These are phyloP conservation scores for Hesperophylax magnus DNA, from an alignment of 1,140 invertebrate genomes.

Conservation along the genomic window DNA sequence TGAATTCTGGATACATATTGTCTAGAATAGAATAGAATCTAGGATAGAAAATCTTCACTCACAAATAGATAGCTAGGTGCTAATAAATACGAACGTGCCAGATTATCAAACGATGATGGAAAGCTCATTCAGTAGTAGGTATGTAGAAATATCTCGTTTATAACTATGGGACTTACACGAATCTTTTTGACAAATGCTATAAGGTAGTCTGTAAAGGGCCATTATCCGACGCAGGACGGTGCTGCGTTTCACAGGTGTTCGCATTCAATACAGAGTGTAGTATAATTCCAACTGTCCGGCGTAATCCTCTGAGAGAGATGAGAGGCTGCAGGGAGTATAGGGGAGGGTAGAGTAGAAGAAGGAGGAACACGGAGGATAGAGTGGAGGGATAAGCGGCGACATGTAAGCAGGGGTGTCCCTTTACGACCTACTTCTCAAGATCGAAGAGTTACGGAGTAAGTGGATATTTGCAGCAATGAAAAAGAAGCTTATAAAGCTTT, in stretches of 20 bases:
- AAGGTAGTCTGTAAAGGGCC: background rate
- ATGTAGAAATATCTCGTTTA: too few relatives aligned
- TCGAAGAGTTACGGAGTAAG: background rate
- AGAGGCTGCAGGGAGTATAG: background rate
- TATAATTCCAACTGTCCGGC: slow-evolving; percentile 39
- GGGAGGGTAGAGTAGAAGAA: background rate
- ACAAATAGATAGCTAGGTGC: too few relatives aligned
- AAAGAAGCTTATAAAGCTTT: background rate
- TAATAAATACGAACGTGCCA: too few relatives aligned
- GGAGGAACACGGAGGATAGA: background rate
- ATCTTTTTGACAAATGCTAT: background rate
- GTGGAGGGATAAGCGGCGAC: slow-evolving; percentile 12
- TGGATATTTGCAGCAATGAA: background rate
- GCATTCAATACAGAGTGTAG: slow-evolving; percentile 29
- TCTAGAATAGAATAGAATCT: too few relatives aligned
- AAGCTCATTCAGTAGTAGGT: too few relatives aligned
- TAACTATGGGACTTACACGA: too few relatives aligned
- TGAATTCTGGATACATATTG: too few relatives aligned
- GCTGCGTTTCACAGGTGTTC: slow-evolving; percentile 25
- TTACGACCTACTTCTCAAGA: background rate
- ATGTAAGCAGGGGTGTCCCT: background rate
- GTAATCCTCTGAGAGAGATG: slow-evolving; percentile 26
- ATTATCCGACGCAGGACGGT: background rate
- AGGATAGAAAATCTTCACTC: too few relatives aligned
- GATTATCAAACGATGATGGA: too few relatives aligned